These are phyloP conservation scores for Drosophila putrida DNA, from an alignment of 2,888 invertebrate species.

Conservation along the genomic window DNA sequence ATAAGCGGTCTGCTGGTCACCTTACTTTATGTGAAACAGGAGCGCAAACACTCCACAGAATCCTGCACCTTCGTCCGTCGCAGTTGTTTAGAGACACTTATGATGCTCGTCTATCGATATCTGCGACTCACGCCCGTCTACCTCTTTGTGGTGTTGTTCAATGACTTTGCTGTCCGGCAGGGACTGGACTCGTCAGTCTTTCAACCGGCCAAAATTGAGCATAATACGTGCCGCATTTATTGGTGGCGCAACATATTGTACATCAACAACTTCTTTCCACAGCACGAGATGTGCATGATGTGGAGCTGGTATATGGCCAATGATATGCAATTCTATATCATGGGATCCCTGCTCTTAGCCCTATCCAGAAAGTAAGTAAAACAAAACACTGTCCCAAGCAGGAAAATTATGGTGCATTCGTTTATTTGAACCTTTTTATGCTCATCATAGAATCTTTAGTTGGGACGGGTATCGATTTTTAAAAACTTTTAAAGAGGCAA, in stretches of 20 bases:
- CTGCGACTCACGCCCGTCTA: slow-evolving; percentile 93
- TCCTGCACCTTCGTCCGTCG: slow-evolving; percentile 63
- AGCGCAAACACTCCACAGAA: slow-evolving; percentile 85
- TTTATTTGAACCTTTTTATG: no score
- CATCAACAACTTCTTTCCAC: slow-evolving; percentile 92
- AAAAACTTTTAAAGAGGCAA: no score
- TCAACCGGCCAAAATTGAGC: slow-evolving; percentile 89
- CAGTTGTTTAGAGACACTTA: slow-evolving; percentile 69
- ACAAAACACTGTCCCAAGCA: no score
- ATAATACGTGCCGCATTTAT: slow-evolving; percentile 91
- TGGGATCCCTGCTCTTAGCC: slow-evolving; percentile 89
- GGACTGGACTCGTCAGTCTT: slow-evolving; percentile 90
- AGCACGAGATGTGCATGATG: slow-evolving; percentile 92
- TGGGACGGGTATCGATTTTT: no score
- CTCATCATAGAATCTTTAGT: no score
- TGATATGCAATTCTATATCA: slow-evolving; percentile 91
- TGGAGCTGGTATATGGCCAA: slow-evolving; percentile 95
- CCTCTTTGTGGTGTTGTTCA: slow-evolving; percentile 91
- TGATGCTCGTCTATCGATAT: slow-evolving; percentile 88
- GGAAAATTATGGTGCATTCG: no score
- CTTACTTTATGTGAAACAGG: slow-evolving; percentile 89
- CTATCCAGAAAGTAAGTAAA: slow-evolving; percentile 89
- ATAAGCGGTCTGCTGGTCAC: slow-evolving; percentile 93
- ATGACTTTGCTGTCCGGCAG: slow-evolving; percentile 90
- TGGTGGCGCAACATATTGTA: slow-evolving; percentile 95